Conservation (phyloP, 1,140 invertebrate species). For the Stegodyphus mimosarum region DNA sequence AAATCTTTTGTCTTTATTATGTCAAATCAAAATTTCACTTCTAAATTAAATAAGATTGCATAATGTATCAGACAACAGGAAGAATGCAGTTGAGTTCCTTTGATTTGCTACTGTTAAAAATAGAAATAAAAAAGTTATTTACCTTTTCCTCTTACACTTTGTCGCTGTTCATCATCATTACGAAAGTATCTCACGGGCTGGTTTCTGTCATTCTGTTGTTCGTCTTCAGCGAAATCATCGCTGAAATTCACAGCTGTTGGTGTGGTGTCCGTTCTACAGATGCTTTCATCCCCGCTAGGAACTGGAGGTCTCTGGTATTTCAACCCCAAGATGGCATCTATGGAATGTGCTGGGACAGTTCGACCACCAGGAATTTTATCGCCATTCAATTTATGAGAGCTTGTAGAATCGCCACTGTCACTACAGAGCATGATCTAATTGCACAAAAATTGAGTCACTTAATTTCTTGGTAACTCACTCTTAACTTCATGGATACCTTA, state of each 20-base stretch:
- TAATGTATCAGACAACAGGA: too few relatives aligned
- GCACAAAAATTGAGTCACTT: background rate
- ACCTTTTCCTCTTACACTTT: conserved; percentile 23
- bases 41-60: too few relatives aligned
- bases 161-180: background rate
- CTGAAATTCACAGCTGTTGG: background rate
- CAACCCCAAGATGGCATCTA: conserved; percentile 66
- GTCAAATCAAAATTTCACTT: too few relatives aligned
- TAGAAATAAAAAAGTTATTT: background rate
- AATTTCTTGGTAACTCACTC: too few relatives aligned
- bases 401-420: conserved; percentile 32
- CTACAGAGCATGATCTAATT: conserved; percentile 26
- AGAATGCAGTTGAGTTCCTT: too few relatives aligned
- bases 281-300: background rate
- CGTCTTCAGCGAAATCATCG: conserved; percentile 16
- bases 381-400: conserved; percentile 19
- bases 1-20: too few relatives aligned
- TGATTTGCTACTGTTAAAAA: background rate
- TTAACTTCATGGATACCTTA: too few relatives aligned
- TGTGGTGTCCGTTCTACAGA: background rate
- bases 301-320: conserved; percentile 36
- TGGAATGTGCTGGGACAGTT: conserved; percentile 63
- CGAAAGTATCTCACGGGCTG: background rate
- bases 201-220: background rate
- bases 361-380: background rate